Conservation (phyloP, 2,888 invertebrate species). For the Acrobasis consociella region DNA sequence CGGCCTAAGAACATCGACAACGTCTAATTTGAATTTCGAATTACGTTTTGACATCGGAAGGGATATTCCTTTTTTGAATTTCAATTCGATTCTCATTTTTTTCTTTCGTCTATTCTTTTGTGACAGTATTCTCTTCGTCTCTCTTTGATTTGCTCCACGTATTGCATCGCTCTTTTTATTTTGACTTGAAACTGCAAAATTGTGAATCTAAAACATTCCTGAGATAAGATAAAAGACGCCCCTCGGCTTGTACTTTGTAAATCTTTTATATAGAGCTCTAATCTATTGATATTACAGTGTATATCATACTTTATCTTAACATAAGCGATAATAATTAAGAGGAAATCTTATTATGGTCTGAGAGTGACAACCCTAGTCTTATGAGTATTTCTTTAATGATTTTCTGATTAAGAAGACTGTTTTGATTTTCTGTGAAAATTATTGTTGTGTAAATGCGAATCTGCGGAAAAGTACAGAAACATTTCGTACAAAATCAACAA, state of each 20-base stretch:
- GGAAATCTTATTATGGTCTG: constrained; percentile 51
- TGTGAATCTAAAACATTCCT: constrained; percentile 35
- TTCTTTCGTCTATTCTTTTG: constrained; percentile 29
- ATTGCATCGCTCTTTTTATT: constrained; percentile 14
- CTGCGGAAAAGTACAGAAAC: constrained; percentile 33
- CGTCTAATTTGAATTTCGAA: constrained; percentile 53
- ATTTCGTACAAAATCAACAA: constrained; percentile 2
- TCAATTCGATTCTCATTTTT: constrained; percentile 39
- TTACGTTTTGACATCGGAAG: constrained; percentile 24
- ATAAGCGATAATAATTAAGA: constrained; percentile 36
- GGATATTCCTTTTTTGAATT: constrained; percentile 47
- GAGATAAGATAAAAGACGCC: constrained; percentile 50
- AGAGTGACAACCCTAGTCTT: constrained; percentile 62
- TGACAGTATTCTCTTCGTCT: constrained; percentile 39
- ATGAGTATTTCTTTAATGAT: constrained; percentile 54
- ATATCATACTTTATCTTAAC: constrained; percentile 38
- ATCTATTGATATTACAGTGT: constrained; percentile 55
- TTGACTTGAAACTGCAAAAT: constrained; percentile 21
- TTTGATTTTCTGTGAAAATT: constrained; percentile 52
- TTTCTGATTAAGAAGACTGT: constrained; percentile 70
- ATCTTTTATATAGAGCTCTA: constrained; percentile 35
- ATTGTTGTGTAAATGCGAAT: constrained; percentile 24
- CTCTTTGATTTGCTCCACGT: constrained; percentile 29
- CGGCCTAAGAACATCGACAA: constrained; percentile 61
- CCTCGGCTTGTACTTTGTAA: constrained; percentile 47